Evolutionary conservation across 1,140 invertebrate species (phyloP).

Genomic region (Ceratosolen solmsi): DNA sequence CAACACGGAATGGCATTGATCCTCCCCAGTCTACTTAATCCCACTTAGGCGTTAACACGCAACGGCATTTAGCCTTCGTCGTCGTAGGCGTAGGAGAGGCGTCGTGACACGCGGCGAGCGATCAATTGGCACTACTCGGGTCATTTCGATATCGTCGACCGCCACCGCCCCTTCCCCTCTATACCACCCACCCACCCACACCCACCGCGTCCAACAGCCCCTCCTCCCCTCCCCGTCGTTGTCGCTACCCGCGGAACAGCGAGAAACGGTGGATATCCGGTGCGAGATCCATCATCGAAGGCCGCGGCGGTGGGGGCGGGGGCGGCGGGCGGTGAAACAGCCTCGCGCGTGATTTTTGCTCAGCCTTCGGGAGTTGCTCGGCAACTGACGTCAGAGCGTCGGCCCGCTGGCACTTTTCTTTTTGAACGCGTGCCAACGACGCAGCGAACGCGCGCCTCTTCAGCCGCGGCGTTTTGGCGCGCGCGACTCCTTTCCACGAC

Average conservation of each 20-base stretch:
- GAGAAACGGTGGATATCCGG: background rate
- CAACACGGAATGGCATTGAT: too few relatives aligned
- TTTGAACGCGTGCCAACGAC: constrained; percentile 50
- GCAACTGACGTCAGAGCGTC: constrained; percentile 26
- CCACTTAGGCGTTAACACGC: background rate
- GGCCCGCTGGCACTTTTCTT: constrained; percentile 50
- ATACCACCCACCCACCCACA: too few relatives aligned
- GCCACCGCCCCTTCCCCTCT: background rate
- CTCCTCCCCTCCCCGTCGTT: too few relatives aligned
- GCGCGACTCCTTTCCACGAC: constrained; percentile 50
- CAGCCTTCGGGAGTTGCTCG: background rate
- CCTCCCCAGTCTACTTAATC: constrained; percentile 7
- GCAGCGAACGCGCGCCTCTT: constrained; percentile 26
- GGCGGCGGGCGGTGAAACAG: background rate
- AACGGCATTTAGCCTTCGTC: constrained; percentile 3
- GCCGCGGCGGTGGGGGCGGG: background rate
- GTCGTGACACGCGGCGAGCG: background rate
- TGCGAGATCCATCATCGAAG: background rate
- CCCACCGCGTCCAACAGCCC: too few relatives aligned
- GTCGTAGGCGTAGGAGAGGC: background rate
- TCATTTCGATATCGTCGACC: background rate
- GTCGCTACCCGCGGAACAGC: too few relatives aligned
- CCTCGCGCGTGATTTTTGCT: background rate
- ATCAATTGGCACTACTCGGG: background rate
- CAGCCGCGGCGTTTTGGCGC: constrained; percentile 6